A percentile compares a stretch with the other conserved stretches of the same genome.
phyloP scores from a whole-genome alignment of 1,140 invertebrate genomes.

The Drosophila kanapiae region DNA sequence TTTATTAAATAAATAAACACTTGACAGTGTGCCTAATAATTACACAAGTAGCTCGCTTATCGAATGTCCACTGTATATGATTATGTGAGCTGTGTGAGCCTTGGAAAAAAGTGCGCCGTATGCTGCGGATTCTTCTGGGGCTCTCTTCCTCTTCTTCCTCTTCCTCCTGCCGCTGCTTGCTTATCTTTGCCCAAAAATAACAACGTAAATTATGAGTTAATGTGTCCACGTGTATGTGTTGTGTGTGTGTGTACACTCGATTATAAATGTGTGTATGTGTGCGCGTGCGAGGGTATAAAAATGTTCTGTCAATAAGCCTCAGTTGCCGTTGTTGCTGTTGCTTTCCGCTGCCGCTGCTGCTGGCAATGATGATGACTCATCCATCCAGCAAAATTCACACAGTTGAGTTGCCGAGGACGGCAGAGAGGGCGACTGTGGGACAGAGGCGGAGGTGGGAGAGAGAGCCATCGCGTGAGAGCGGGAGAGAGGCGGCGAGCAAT shows the following conservation, averaged over 20 bases:
- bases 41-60: background rate
- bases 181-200: slow-evolving; percentile 79
- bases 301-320: slow-evolving; percentile 79
- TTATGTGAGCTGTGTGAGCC: slow-evolving; percentile 41
- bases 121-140: slow-evolving; percentile 53
- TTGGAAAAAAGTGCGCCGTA: slow-evolving; percentile 51
- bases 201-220: slow-evolving; percentile 83
- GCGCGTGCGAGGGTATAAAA: slow-evolving; percentile 61
- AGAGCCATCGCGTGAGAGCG: slow-evolving; percentile 4
- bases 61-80: slow-evolving; percentile 14
- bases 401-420: slow-evolving; percentile 33
- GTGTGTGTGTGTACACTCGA: slow-evolving; percentile 25
- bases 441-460: slow-evolving; percentile 8
- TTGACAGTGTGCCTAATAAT: background rate
- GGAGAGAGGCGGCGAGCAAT: slow-evolving; percentile 15
- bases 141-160: slow-evolving; percentile 7
- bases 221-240: slow-evolving; percentile 48
- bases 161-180: slow-evolving; percentile 10
- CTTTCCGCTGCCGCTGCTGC: slow-evolving; percentile 12
- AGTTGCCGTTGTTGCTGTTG: slow-evolving; percentile 33
- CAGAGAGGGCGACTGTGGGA: slow-evolving; percentile 18
- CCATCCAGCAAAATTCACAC: slow-evolving; percentile 71
- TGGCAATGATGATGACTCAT: slow-evolving; percentile 63
- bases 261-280: slow-evolving; percentile 18
- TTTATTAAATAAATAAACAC: too few relatives aligned